Base-by-base conservation (phyloP, 2,113 vertebrate species). In the Perca fluviatilis region DNA sequence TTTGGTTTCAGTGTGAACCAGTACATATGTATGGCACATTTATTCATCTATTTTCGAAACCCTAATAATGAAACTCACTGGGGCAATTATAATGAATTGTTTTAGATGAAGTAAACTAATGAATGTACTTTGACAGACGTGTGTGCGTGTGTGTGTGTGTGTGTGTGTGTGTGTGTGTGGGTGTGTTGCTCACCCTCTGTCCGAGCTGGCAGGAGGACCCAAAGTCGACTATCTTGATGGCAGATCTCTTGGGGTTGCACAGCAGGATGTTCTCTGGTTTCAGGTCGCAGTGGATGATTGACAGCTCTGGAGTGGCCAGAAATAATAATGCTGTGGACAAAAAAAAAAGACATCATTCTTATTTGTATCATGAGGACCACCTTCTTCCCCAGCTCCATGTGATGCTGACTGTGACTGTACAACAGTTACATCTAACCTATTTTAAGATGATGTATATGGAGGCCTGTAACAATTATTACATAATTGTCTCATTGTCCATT, bases 221-320 rank as follows among this genome's bases (percentile, higher is more conserved):
- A 1, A 98, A 98, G 91, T 98, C 97, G 14, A 98, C 97, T 5
- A 98, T 98, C 88, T 98, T 98, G 94, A 98, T 98, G 93, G 97
- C 97, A 16, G 96, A 97, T 87, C 97, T 96, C 88, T 98, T 98
- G 91, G 97, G 97, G 79, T 98, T 98, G 94, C 97, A 98, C 82
- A 98, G 96, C 81, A 98, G 95, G 88, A 98, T 98, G 94, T 98
- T 98, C 92, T 98, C 97, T 1, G 97, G 97, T 92, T 98, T 98
- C 93, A 98, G 96, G 94, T 98, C 97, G 95, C 97, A 98, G 96
- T 98, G 97, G 86, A 98, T 98, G 95, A 98, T 98, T 95, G 97
- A 97, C 92, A 98, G 96, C 91, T 98, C 97, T 0, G 97, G 97
- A 3, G 97, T 98, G 90, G 97, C 97, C 93, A 98, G 94, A 92